These are phyloP conservation scores for Phoebastria nigripes DNA, from an alignment of 2,797 vertebrate species.

Conservation along the genomic window DNA sequence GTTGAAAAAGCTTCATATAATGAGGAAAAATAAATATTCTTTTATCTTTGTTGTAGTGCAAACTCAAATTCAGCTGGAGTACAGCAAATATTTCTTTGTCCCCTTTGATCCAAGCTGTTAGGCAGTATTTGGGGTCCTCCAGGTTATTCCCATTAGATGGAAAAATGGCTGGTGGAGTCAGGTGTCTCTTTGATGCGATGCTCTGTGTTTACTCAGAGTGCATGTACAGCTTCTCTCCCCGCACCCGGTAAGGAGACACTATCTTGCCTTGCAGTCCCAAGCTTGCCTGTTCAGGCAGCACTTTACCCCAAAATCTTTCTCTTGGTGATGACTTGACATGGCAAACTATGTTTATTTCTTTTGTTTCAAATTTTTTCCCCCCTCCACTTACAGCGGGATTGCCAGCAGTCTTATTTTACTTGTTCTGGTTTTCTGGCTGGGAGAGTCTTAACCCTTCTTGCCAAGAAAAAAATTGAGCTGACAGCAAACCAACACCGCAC, in stretches of 20 bases:
- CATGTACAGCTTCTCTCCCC: not conserved
- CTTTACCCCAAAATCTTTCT: not conserved
- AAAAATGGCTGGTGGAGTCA: not conserved
- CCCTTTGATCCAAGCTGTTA: slow-evolving; percentile 49
- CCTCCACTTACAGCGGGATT: not conserved
- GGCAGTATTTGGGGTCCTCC: slow-evolving; percentile 4
- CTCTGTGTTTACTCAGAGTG: not conserved
- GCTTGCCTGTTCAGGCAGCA: not conserved
- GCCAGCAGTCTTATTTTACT: not conserved
- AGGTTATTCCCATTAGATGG: slow-evolving; percentile 42
- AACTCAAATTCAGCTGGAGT: slow-evolving; percentile 11
- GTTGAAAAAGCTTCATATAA: slow-evolving; percentile 35
- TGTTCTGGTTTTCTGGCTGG: not conserved
- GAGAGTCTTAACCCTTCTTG: not conserved
- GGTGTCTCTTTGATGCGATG: slow-evolving; percentile 7
- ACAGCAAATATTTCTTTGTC: not conserved
- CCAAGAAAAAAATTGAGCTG: not conserved
- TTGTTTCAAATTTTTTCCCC: not conserved
- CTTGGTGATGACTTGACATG: not conserved
- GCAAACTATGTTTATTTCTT: not conserved
- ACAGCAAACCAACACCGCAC: not conserved
- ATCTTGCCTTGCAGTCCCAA: not conserved
- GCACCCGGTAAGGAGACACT: rapidly evolving
- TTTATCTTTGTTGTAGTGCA: slow-evolving; percentile 11
- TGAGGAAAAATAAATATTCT: slow-evolving; percentile 42